These are phyloP conservation scores for Zoanthus solanderi DNA, from an alignment of 92 coral and sea anemone genomes.

Conservation along the genomic window DNA sequence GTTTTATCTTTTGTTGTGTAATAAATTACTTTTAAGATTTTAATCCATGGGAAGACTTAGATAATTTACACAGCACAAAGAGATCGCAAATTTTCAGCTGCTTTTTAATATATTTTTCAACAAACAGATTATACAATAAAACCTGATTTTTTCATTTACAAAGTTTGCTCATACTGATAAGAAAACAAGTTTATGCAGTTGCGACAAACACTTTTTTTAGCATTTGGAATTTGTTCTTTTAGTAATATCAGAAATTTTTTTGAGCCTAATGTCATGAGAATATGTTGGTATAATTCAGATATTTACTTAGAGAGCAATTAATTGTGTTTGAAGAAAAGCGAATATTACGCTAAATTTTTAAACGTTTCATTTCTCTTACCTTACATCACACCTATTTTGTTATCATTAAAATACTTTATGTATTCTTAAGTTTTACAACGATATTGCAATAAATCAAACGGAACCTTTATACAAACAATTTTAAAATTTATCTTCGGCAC, in stretches of 20 bases:
- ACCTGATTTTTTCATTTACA: not conserved
- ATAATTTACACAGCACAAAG: not conserved
- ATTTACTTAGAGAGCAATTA: not conserved
- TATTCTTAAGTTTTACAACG: no score
- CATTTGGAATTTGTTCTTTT: not conserved
- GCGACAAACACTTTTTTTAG: not conserved
- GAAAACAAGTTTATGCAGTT: not conserved
- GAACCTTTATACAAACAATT: not conserved
- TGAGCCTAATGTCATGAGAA: not conserved
- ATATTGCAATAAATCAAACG: not conserved
- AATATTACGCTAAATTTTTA: not conserved
- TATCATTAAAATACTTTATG: not conserved
- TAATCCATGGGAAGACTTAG: not conserved
- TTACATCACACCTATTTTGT: not conserved
- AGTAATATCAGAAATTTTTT: not conserved
- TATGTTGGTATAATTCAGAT: not conserved
- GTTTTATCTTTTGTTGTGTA: not conserved
- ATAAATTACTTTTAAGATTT: constrained; percentile 6
- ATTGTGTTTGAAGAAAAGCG: not conserved
- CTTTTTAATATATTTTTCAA: not conserved
- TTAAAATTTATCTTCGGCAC: not conserved
- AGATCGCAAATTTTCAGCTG: constrained; percentile 15
- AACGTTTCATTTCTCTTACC: not conserved
- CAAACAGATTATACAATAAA: constrained; percentile 12
- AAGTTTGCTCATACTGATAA: not conserved